Conservation (phyloP, 2,797 vertebrate genomes). For the Pogoniulus pusillus region DNA sequence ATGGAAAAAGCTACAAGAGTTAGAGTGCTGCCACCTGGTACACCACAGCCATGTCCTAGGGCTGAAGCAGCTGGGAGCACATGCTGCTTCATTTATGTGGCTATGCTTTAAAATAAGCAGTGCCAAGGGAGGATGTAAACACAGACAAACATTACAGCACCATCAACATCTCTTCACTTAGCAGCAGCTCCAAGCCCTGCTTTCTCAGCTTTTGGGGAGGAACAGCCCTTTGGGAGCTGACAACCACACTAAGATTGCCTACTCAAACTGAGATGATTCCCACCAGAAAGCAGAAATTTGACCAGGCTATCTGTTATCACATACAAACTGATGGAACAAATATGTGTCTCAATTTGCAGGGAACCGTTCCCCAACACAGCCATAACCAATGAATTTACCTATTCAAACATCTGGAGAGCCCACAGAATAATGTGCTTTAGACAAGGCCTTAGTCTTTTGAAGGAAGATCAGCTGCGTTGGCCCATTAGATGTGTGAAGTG, state of each 20-base stretch:
- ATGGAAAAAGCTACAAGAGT: neutral
- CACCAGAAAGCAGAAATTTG: conserved; percentile 53
- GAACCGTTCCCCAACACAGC: neutral
- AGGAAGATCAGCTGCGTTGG: conserved; percentile 3
- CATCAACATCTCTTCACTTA: neutral
- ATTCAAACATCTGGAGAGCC: conserved; percentile 5
- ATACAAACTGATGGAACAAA: conserved; percentile 38
- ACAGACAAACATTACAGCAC: neutral
- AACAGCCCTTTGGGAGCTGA: neutral
- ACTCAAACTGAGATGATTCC: conserved; percentile 23
- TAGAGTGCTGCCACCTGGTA: conserved; percentile 39
- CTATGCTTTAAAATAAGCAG: neutral
- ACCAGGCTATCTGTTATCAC: neutral
- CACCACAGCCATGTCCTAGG: neutral
- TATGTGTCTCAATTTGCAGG: neutral
- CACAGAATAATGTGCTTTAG: neutral
- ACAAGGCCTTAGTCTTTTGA: neutral
- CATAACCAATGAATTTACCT: conserved; percentile 1
- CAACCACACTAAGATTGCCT: neutral
- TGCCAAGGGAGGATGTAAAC: neutral
- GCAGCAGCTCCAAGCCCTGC: neutral
- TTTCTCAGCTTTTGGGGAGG: neutral
- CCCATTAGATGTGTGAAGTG: neutral
- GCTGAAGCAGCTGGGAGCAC: conserved; percentile 38
- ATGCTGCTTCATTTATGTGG: conserved; percentile 1